phyloP scores from a whole-genome alignment of 2,113 vertebrate species.

The Hemicordylus capensis region DNA sequence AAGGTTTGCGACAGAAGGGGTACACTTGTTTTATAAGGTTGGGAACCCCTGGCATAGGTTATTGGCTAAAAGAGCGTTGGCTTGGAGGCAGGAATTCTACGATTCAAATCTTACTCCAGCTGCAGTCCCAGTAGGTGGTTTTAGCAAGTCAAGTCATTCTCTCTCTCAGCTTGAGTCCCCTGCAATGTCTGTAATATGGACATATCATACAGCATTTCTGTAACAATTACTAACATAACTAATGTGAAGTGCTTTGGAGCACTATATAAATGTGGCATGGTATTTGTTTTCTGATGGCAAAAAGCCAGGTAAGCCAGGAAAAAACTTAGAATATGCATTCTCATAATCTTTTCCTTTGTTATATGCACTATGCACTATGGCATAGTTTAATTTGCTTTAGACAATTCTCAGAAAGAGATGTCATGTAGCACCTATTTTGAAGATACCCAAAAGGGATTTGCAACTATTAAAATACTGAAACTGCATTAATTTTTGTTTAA shows the following conservation, averaged over 20 bases:
- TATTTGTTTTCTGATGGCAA: background rate
- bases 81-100: background rate
- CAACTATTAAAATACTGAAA: slow-evolving; percentile 23
- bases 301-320: background rate
- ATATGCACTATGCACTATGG: background rate
- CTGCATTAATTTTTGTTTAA: slow-evolving; percentile 5
- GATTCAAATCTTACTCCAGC: background rate
- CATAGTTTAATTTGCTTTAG: background rate
- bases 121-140: too few species aligned
- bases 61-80: background rate
- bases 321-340: background rate
- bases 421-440: slow-evolving; percentile 31
- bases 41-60: background rate
- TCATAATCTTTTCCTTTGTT: background rate
- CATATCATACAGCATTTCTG: background rate
- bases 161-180: too few species aligned
- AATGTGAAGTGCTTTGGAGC: background rate
- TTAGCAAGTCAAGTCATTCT: background rate
- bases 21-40: too few species aligned
- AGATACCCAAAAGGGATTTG: background rate
- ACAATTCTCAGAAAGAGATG: background rate
- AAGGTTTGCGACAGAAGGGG: too few species aligned
- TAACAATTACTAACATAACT: background rate
- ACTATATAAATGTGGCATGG: background rate
- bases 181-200: too few species aligned